These are phyloP conservation scores for Ophion obscuratus DNA, from an alignment of 2,888 invertebrate genomes.

Conservation along the genomic window DNA sequence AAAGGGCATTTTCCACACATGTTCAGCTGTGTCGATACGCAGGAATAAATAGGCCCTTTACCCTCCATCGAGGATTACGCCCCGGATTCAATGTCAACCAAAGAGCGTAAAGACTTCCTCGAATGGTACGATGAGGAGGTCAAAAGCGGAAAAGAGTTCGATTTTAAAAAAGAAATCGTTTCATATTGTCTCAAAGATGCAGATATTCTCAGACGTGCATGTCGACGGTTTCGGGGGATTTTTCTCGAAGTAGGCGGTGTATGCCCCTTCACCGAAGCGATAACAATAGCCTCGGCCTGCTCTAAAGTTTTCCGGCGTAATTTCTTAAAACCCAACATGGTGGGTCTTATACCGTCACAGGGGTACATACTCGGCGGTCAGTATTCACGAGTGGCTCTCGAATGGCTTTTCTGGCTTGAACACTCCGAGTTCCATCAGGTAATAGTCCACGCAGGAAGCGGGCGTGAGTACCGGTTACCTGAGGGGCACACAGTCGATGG, in stretches of 20 bases:
- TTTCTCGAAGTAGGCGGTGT: neutral
- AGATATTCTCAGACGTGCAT: too few relatives aligned
- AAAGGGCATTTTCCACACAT: too few relatives aligned
- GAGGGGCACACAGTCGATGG: too few relatives aligned
- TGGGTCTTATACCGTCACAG: conserved; percentile 39
- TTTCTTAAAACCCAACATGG: conserved; percentile 3
- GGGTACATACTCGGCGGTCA: conserved; percentile 31
- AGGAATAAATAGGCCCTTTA: too few relatives aligned
- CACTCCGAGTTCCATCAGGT: neutral
- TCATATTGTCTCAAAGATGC: neutral
- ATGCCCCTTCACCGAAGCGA: too few relatives aligned
- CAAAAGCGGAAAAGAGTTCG: too few relatives aligned
- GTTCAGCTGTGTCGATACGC: too few relatives aligned
- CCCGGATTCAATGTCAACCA: too few relatives aligned
- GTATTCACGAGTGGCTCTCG: neutral
- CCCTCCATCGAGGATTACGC: too few relatives aligned
- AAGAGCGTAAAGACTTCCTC: neutral
- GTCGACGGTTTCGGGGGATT: too few relatives aligned
- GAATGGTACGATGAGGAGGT: neutral
- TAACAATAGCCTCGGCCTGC: neutral
- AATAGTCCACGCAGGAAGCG: conserved; percentile 42
- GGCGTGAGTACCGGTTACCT: too few relatives aligned
- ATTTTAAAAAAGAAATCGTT: too few relatives aligned
- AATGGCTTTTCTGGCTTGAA: conserved; percentile 46
- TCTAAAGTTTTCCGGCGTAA: conserved; percentile 39